Conservation (phyloP, 2,113 vertebrate species). For the Poeciliopsis prolifica region DNA sequence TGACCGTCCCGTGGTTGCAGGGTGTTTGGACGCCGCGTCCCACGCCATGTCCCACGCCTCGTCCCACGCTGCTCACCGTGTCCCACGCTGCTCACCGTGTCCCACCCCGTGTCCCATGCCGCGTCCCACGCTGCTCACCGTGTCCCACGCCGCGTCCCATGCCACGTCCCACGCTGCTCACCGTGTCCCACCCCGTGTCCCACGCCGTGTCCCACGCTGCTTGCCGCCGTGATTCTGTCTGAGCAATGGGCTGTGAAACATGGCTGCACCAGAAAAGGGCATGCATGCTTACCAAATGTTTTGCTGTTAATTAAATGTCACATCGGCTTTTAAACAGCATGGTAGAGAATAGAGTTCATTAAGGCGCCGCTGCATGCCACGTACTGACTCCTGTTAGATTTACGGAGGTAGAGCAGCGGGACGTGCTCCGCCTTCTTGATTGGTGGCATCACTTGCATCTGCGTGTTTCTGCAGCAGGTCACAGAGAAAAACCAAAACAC, state of each 20-base stretch:
- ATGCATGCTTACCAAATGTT: conserved; percentile 23
- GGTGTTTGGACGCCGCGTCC: conserved; percentile 9
- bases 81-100: no score
- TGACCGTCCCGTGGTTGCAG: neutral
- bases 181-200: neutral
- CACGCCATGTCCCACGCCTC: neutral
- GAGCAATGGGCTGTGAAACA: conserved; percentile 52
- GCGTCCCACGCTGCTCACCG: conserved; percentile 3
- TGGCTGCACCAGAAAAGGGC: conserved; percentile 56
- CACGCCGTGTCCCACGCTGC: neutral
- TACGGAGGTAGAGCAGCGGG: neutral
- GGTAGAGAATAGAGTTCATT: conserved; percentile 4
- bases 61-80: conserved; percentile 9
- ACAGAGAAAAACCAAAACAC: no score
- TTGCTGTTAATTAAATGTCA: conserved; percentile 49
- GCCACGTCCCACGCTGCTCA: no score
- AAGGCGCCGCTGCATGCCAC: neutral
- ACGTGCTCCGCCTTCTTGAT: neutral
- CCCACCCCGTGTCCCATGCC: neutral
- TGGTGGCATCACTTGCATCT: neutral
- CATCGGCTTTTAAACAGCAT: conserved; percentile 21
- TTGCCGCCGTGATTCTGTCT: conserved; percentile 19
- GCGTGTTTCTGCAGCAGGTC: neutral
- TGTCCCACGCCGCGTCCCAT: no score
- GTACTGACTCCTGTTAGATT: neutral